Percentiles rank a stretch among this genome's conserved stretches.
Conservation (phyloP, 1,140 invertebrate genomes). For the Drosophila suzukii region DNA sequence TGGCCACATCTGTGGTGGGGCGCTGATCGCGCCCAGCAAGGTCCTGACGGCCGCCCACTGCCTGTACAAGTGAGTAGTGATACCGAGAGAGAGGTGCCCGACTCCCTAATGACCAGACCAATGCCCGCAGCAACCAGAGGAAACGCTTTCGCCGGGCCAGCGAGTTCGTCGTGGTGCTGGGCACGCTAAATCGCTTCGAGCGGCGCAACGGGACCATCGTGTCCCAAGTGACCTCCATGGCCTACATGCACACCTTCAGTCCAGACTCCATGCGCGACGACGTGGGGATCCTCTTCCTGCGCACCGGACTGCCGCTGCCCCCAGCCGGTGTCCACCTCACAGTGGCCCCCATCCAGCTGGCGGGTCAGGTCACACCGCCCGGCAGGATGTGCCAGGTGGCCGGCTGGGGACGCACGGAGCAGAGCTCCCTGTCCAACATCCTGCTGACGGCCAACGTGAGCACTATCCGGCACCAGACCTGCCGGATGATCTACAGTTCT, state of each 20-base stretch:
- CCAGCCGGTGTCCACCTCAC: slow-evolving; percentile 34
- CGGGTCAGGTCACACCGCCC: slow-evolving; percentile 32
- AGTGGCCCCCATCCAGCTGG: slow-evolving; percentile 63
- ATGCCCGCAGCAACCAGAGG: slow-evolving; percentile 39
- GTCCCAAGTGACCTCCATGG: slow-evolving; percentile 70
- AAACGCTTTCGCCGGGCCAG: slow-evolving; percentile 70
- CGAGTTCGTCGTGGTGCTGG: slow-evolving; percentile 78
- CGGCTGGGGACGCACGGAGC: slow-evolving; percentile 78
- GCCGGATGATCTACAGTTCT: slow-evolving; percentile 54
- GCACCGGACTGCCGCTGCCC: slow-evolving; percentile 19
- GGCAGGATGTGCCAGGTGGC: slow-evolving; percentile 66
- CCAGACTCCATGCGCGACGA: slow-evolving; percentile 80
- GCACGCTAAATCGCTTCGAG: slow-evolving; percentile 74
- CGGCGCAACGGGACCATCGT: slow-evolving; percentile 66
- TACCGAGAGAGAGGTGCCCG: too few relatives aligned
- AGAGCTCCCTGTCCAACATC: slow-evolving; percentile 56
- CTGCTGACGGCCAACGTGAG: slow-evolving; percentile 70
- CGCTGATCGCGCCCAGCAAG: slow-evolving; percentile 78
- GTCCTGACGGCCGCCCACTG: slow-evolving; percentile 85
- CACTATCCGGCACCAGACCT: slow-evolving; percentile 57
- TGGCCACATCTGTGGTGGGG: slow-evolving; percentile 84
- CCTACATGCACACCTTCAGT: slow-evolving; percentile 79
- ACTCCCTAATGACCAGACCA: neutral
- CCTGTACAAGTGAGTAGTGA: slow-evolving; percentile 78
- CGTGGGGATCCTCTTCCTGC: slow-evolving; percentile 73